These are phyloP conservation scores for Schrankia costaestrigalis DNA, from an alignment of 2,888 invertebrate species.

Conservation along the genomic window DNA sequence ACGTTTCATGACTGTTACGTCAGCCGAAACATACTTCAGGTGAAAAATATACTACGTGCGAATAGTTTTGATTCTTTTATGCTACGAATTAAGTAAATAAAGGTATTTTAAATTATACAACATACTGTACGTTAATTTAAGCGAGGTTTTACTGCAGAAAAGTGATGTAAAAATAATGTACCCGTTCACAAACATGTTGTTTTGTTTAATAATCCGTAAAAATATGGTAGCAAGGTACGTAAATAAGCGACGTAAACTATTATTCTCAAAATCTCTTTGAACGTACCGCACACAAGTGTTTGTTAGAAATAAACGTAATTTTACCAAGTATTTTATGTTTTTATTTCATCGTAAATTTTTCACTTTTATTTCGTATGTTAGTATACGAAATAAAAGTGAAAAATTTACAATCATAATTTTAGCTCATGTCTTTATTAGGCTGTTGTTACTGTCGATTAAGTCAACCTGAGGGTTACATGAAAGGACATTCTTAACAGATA, in stretches of 20 bases:
- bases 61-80: slow-evolving; percentile 53
- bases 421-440: no score
- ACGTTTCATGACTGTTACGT: slow-evolving; percentile 77
- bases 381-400: no score
- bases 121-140: not conserved
- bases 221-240: slow-evolving; percentile 32
- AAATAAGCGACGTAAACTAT: slow-evolving; percentile 49
- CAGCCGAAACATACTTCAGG: slow-evolving; percentile 75
- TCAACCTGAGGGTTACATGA: no score
- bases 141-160: slow-evolving; percentile 12
- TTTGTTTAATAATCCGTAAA: slow-evolving; percentile 38
- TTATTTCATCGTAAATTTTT: no score
- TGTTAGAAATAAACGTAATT: slow-evolving; percentile 64
- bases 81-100: slow-evolving; percentile 8
- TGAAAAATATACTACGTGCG: slow-evolving; percentile 57
- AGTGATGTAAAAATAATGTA: slow-evolving; percentile 23
- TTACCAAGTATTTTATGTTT: slow-evolving; percentile 63
- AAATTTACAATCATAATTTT: no score
- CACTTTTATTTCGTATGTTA: no score
- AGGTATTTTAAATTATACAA: no score
- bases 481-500: no score
- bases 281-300: slow-evolving; percentile 48
- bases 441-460: no score
- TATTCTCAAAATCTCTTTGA: slow-evolving; percentile 63
- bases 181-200: slow-evolving; percentile 22